Percentiles rank a stretch among this genome's conserved stretches.
Evolutionary conservation across 2,797 vertebrate genomes (phyloP).

Genomic region (Australoheros facetus): DNA sequence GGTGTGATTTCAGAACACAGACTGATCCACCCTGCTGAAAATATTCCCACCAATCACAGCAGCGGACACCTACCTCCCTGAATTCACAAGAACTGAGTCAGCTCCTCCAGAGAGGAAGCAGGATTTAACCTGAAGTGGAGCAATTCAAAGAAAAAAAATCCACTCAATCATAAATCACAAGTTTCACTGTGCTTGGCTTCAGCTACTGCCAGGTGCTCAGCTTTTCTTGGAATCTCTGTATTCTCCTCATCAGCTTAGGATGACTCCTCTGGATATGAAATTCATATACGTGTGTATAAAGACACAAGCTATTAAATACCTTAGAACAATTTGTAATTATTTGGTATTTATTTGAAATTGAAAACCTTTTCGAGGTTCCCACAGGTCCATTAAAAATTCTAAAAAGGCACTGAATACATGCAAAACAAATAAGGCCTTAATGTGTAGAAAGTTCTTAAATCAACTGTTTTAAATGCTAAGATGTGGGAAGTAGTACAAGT

Average conservation of each 20-base stretch:
- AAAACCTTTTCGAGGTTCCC: background rate
- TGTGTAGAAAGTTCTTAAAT: too few relatives aligned
- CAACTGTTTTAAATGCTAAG: too few relatives aligned
- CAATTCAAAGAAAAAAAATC: constrained; percentile 25
- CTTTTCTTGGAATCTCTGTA: constrained; percentile 39
- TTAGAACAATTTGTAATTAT: background rate
- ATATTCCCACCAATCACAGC: background rate
- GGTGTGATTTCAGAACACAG: constrained; percentile 44
- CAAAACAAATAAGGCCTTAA: too few relatives aligned
- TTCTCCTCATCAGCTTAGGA: constrained; percentile 16
- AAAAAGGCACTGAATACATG: too few relatives aligned
- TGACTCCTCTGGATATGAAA: constrained; percentile 22
- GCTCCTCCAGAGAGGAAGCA: background rate
- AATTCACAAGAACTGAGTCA: background rate
- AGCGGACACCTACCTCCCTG: background rate
- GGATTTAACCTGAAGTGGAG: constrained; percentile 21
- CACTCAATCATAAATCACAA: constrained; percentile 18
- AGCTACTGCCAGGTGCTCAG: constrained; percentile 23
- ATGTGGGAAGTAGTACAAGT: too few relatives aligned
- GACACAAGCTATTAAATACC: background rate
- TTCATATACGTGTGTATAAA: background rate
- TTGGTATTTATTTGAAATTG: background rate
- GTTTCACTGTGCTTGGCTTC: constrained; percentile 17
- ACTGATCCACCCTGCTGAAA: background rate
- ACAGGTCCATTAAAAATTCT: background rate